Conservation (phyloP, 2,888 invertebrate species). For the Uloborus plumipes region DNA sequence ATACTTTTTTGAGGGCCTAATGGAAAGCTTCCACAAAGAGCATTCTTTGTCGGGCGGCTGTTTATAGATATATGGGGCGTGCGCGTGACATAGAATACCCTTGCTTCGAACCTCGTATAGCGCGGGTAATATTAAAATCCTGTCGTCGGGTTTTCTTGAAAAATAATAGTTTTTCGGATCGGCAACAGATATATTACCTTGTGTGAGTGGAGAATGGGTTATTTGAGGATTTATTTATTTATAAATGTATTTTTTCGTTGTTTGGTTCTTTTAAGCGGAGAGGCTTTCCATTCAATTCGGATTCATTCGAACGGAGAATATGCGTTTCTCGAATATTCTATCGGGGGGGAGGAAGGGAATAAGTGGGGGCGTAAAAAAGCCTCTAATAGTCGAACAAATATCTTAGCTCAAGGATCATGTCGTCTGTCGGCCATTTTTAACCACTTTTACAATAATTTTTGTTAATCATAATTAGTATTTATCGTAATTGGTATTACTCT, state of each 20-base stretch:
- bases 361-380: not conserved
- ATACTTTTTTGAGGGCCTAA: slow-evolving; percentile 60
- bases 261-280: slow-evolving; percentile 3
- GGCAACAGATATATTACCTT: slow-evolving; percentile 63
- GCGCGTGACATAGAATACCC: slow-evolving; percentile 58
- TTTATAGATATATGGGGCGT: not conserved
- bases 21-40: slow-evolving; percentile 62
- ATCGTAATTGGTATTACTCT: too few species aligned
- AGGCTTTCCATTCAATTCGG: not conserved
- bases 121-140: slow-evolving; percentile 62
- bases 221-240: slow-evolving; percentile 27
- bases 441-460: too few species aligned
- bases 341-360: not conserved
- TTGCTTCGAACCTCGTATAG: slow-evolving; percentile 23
- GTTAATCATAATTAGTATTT: too few species aligned
- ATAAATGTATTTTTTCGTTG: not conserved
- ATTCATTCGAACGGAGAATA: too few species aligned
- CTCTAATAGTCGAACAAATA: too few species aligned
- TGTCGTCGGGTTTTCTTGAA: slow-evolving; percentile 24
- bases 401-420: too few species aligned
- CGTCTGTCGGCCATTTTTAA: too few species aligned
- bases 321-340: too few species aligned
- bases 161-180: slow-evolving; percentile 48
- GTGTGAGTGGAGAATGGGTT: slow-evolving; percentile 10
- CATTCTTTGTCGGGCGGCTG: slow-evolving; percentile 23